Evolutionary conservation across 2,888 invertebrate genomes (phyloP).

Genomic region (Siphlonurus alternatus): DNA sequence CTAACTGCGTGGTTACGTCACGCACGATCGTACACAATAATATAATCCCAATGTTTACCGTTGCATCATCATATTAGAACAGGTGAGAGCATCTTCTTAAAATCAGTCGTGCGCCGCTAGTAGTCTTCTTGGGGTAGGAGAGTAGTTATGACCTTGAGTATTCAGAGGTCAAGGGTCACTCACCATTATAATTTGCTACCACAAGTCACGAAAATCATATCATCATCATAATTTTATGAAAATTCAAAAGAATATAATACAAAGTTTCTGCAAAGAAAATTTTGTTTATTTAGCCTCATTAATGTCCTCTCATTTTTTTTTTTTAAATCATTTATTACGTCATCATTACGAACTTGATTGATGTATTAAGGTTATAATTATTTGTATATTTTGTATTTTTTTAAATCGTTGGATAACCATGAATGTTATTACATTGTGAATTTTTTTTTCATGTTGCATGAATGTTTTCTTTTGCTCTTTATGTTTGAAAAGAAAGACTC

Average conservation of each 20-base stretch:
- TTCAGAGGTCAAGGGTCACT: background rate
- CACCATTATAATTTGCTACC: background rate
- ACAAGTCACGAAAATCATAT: background rate
- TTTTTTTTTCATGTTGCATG: no score
- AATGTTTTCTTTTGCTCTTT: no score
- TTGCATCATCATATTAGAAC: no score
- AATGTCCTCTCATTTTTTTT: background rate
- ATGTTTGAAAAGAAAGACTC: no score
- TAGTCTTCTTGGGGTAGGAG: no score
- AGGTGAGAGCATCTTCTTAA: no score
- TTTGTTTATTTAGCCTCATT: no score
- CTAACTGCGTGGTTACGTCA: no score
- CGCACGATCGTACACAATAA: no score
- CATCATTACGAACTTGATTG: background rate
- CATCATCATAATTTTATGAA: background rate
- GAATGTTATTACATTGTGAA: no score
- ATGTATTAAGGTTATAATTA: background rate
- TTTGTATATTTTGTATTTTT: background rate
- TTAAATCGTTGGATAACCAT: background rate
- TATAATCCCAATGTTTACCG: no score
- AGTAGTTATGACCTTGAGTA: background rate
- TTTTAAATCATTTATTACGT: background rate
- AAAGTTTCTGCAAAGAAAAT: background rate
- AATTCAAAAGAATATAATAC: background rate
- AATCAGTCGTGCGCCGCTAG: no score